phyloP scores from a whole-genome alignment of 2,888 invertebrate species.

The Oxytorus armatus region DNA sequence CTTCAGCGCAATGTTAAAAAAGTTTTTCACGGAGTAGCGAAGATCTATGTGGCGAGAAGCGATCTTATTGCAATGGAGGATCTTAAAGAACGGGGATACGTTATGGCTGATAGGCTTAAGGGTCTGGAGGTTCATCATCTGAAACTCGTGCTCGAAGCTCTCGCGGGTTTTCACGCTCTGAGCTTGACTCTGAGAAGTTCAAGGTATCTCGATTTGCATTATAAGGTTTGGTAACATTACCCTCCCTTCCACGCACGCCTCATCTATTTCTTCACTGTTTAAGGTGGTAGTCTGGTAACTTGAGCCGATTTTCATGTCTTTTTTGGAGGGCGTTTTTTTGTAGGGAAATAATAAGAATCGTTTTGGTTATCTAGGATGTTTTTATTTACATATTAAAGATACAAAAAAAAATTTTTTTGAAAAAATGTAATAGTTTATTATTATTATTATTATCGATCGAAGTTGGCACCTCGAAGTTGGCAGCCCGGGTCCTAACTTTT shows the following conservation, averaged over 20 bases:
- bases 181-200: constrained; percentile 83
- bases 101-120: constrained; percentile 84
- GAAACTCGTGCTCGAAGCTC: constrained; percentile 81
- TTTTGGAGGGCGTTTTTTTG: too few relatives aligned
- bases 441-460: too few relatives aligned
- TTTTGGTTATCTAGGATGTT: too few relatives aligned
- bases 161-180: constrained; percentile 85
- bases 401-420: too few relatives aligned
- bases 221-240: not conserved
- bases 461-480: too few relatives aligned
- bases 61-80: constrained; percentile 85
- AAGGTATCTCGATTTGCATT: constrained; percentile 72
- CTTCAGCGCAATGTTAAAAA: constrained; percentile 85
- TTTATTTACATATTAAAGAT: too few relatives aligned
- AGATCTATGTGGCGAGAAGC: constrained; percentile 81
- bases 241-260: not conserved
- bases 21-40: constrained; percentile 81
- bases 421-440: too few relatives aligned
- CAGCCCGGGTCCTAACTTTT: too few relatives aligned
- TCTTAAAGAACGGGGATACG: constrained; percentile 82
- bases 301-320: too few relatives aligned
- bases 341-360: too few relatives aligned
- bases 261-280: too few relatives aligned
- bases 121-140: constrained; percentile 82
- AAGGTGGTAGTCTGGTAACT: too few relatives aligned